Evolutionary conservation across 1,140 invertebrate genomes (phyloP), one percentile per base, ranked within the genome.

Genomic region (Penaeus vannamei): DNA sequence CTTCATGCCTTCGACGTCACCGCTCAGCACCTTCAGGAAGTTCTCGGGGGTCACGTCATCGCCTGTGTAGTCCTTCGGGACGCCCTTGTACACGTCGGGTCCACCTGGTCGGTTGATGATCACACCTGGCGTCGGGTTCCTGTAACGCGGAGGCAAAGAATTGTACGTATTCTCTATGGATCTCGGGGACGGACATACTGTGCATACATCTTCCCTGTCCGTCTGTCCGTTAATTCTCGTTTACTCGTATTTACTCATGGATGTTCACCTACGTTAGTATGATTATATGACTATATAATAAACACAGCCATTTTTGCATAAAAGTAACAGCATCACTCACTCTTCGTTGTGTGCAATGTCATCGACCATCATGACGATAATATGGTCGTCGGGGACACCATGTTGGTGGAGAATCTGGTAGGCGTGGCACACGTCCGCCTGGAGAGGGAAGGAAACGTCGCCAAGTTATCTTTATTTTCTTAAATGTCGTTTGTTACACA

Each of bases 351-450:
- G 76, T 7, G 95, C 95, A 89, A 95, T 94, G 91, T 95, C 95
- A 93, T 95, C 95, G 92, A 94, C 95, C 94, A 95, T 95, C 94
- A 95, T 94, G 20, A 94, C 94, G 85, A 95, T 53, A 14, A 53
- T 53, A 12, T 17, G 53, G 53, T 53, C 53, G 53, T 53, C 53
- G 12, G 53, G 53, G 86, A 95, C 93, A 77, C 95, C 95, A 93
- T 95, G 93, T 42, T 91, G 92, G 23, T 92, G 91, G 29, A 95
- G 85, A 66, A 95, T 92, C 86, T 95, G 95, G 91, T 95, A 95
- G 14, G 95, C 94, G 93, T 95, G 95, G 87, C 94, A 95, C 36
- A 95, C 92, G 93, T 95, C 95, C 64, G 95, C 95, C 94, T 95
- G 95, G 93, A 17, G 17, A 53, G 53, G 53, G 14, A 53, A 53